A percentile compares a stretch with the other conserved stretches of the same genome.
Conservation (phyloP, 2,888 invertebrate genomes). For the Oithona nana region DNA sequence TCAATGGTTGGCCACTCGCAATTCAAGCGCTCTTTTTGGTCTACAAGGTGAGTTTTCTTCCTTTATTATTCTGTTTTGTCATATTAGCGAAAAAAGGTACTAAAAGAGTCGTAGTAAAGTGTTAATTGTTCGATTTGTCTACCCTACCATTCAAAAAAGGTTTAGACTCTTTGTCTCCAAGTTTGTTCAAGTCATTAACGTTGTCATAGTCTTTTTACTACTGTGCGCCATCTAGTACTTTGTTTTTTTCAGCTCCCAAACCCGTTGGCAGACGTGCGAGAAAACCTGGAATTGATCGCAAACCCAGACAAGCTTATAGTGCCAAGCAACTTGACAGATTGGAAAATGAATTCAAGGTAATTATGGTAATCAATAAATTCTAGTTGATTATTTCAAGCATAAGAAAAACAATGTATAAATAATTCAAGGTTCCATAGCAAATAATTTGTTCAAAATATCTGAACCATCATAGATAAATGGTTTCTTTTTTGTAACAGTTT, state of each 20-base stretch:
- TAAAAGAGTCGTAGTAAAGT: no score
- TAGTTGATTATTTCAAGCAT: not conserved
- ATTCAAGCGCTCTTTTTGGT: slow-evolving; percentile 37
- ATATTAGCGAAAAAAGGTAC: no score
- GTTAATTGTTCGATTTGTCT: not conserved
- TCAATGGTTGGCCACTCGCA: slow-evolving; percentile 26
- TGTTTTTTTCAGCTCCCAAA: slow-evolving; percentile 51
- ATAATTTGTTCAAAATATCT: not conserved
- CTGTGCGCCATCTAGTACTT: no score
- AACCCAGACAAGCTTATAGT: slow-evolving; percentile 89
- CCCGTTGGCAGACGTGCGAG: slow-evolving; percentile 56
- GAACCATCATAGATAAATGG: not conserved
- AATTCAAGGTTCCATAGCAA: not conserved
- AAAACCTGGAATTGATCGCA: slow-evolving; percentile 72
- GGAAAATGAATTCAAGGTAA: slow-evolving; percentile 75
- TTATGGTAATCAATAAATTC: not conserved
- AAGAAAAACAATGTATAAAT: not conserved
- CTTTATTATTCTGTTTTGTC: not conserved
- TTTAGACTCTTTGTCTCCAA: not conserved
- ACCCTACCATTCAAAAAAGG: no score
- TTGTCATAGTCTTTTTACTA: no score
- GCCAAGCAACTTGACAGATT: slow-evolving; percentile 75
- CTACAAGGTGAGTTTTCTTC: slow-evolving; percentile 37
- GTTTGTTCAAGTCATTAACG: no score
- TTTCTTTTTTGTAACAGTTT: not conserved